phyloP scores from a whole-genome alignment of 1,140 invertebrate species.

The Pseudomyrmex cubaensis region DNA sequence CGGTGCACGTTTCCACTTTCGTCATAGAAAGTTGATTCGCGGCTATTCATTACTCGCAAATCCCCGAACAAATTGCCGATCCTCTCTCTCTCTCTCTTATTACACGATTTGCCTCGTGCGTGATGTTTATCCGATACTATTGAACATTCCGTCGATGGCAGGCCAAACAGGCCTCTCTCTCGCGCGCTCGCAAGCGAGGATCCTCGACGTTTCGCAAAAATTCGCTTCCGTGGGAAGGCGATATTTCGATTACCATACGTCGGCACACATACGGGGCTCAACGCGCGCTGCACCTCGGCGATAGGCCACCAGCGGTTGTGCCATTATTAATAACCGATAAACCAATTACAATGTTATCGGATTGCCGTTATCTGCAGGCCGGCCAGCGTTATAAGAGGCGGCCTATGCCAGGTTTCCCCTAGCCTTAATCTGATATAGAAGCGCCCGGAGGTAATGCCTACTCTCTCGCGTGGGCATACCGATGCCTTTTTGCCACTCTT shows the following conservation, averaged over 20 bases:
- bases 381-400: slow-evolving; percentile 50
- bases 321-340: slow-evolving; percentile 77
- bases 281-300: slow-evolving; percentile 10
- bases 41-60: neutral
- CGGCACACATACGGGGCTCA: slow-evolving; percentile 3
- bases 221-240: slow-evolving; percentile 1
- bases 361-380: slow-evolving; percentile 49
- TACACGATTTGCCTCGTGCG: neutral
- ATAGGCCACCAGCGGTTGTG: slow-evolving; percentile 53
- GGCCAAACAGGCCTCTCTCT: neutral
- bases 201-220: slow-evolving; percentile 8
- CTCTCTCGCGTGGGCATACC: slow-evolving; percentile 58
- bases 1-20: neutral
- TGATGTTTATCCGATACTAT: slow-evolving; percentile 7
- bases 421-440: slow-evolving; percentile 69
- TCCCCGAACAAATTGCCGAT: neutral
- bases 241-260: slow-evolving; percentile 45
- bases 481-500: slow-evolving; percentile 62
- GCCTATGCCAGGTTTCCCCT: slow-evolving; percentile 55
- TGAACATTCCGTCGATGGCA: neutral
- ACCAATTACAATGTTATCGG: slow-evolving; percentile 74
- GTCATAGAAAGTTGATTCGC: neutral
- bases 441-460: slow-evolving; percentile 29
- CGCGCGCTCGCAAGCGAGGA: neutral
- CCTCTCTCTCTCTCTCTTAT: neutral